Evolutionary conservation across 1,140 invertebrate species (phyloP), one percentile per base, ranked within the genome.

Genomic region (Cotesia glomerata): DNA sequence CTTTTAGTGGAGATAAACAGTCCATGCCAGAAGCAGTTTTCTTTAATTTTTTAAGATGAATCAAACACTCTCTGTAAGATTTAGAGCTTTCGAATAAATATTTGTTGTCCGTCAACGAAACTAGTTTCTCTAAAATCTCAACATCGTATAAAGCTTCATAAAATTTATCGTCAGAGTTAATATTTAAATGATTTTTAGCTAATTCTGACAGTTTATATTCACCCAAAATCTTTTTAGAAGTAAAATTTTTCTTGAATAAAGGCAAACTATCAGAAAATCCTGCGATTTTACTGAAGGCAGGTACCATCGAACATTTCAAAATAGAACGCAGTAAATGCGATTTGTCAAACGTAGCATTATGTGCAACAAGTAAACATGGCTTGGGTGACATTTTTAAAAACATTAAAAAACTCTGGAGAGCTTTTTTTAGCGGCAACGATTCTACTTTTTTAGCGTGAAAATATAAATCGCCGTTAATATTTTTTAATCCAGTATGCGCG

Each of bases 111-210:
- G 34, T 70, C 64, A 18, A 71, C n/a, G 13, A 69, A 51, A 35
- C n/a, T 26, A 76, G 32, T 67, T 76, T 65, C 56, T 76, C 9
- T 52, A 78, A 72, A 49, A 76, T 66, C 36, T 75, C 64, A 62
- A 78, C 73, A 70, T 75, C 77, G 59, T 73, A 78, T 58, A 69
- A 63, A 39, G 73, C 71, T 13, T 78, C 71, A 70, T 76, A 73
- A 35, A 78, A 78, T 18, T 56, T 32, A 8, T 62, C 74, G 68
- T 35, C 36, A 16, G 13, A n/a, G 56, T 61, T 59, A 13, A 71
- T 32, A 32, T 54, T 59, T 18, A 74, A 62, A 56, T 71, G 58
- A 63, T 76, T 63, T 36, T 45, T 35, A 26, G 72, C 73, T 18
- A 73, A 67, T 18, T 69, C 72, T 9, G 18, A 18, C 11, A 74